Base-by-base conservation (phyloP, 2,888 invertebrate species). In the Pachliopta kotzebuea region DNA sequence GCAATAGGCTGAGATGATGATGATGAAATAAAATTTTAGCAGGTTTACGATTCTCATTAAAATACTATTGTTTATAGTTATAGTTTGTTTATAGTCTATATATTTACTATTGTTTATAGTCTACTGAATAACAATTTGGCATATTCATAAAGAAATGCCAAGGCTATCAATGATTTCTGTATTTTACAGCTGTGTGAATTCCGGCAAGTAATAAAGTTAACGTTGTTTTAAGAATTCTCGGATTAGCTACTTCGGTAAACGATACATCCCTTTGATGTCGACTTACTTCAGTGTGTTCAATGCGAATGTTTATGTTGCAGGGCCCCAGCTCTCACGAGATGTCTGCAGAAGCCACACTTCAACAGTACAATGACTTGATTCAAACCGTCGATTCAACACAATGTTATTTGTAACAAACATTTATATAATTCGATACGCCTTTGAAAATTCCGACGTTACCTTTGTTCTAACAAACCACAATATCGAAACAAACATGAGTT, bases 281-380 rank as follows among this genome's bases (percentile, higher is more conserved):
- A 20, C 31, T 7, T 57, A 52, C 61, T 53, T 21, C 56, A 60
- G 59, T 60, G 45, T 45, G 37, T 65, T 64, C 24, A 63, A 50
- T 37, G n/a, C 49, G 26, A 59, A 26, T 58, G 61, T 77, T 82
- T 81, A 73, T 74, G 64, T 90, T 89, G 20, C 88, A 92, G 92
- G 76, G 86, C 92, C 63, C 91, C 90, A 50, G 85, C 88, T 69
- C 85, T 92, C 66, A 91, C 90, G 68, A 81, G 90, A 69, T 92
- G 92, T 76, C 78, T 90, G 54, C 90, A 89, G 76, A 61, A 65
- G 68, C 83, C 84, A 71, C 82, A 79, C 68, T 83, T 83, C 79
- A 90, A 90, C 76, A 78, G 79, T 76, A 91, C 89, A 63, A 86
- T 81, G 76, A 80, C 80, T 80, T 90, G 90, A 91, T 81, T 85